Percentiles rank a stretch among this genome's conserved stretches.
Conservation (phyloP, 2,797 vertebrate species). For the Petrocephalus sullivani region DNA sequence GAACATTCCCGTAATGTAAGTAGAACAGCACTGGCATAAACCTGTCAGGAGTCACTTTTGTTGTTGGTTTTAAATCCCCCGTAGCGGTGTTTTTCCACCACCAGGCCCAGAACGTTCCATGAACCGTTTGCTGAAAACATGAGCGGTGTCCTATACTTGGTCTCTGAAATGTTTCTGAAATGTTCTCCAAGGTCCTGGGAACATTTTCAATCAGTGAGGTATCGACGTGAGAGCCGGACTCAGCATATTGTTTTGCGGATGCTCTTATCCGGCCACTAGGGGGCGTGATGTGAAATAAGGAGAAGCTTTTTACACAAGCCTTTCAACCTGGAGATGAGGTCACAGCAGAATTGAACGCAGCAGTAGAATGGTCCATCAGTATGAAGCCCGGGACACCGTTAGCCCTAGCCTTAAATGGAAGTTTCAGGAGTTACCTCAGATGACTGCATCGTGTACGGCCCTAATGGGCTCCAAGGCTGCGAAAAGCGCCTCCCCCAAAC, state of each 20-base stretch:
- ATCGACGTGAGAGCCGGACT: not conserved
- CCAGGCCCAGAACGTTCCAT: not conserved
- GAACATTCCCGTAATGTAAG: not conserved
- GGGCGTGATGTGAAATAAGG: not conserved
- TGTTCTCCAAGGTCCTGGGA: not conserved
- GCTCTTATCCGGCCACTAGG: not conserved
- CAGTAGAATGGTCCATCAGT: not conserved
- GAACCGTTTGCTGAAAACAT: not conserved
- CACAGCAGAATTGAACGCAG: not conserved
- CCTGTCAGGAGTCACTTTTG: not conserved
- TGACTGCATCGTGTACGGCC: not conserved
- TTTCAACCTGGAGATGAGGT: not conserved
- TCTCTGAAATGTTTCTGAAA: not conserved
- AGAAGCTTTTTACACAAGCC: not conserved
- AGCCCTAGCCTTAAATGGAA: not conserved
- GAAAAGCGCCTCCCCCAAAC: not conserved
- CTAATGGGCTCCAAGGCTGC: not conserved
- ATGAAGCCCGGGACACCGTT: not conserved
- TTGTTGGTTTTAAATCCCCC: not conserved
- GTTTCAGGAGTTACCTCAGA: not conserved
- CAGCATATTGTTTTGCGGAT: not conserved
- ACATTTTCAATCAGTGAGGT: not conserved
- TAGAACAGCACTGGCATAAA: not conserved
- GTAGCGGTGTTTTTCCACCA: not conserved
- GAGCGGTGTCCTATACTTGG: not conserved